Evolutionary conservation across 2,113 vertebrate genomes (phyloP).

Genomic region (Gymnogyps californianus): DNA sequence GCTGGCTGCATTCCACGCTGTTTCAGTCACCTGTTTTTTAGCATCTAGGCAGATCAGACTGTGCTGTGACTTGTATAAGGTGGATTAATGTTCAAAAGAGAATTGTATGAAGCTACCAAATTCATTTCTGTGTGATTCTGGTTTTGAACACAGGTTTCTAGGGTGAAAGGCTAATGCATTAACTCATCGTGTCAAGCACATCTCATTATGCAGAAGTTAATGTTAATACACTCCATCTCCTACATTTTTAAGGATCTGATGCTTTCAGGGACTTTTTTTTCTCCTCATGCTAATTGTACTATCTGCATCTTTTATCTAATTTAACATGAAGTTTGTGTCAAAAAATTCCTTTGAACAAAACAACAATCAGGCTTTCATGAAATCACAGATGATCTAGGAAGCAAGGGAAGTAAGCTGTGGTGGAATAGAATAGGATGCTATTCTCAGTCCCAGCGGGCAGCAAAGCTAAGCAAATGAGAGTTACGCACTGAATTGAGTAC

Average conservation of each 20-base stretch:
- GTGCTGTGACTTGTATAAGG: neutral
- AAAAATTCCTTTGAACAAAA: constrained; percentile 1
- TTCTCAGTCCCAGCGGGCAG: neutral
- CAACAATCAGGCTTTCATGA: neutral
- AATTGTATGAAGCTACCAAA: neutral
- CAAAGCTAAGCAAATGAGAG: neutral
- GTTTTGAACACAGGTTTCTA: neutral
- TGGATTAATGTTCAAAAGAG: neutral
- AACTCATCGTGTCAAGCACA: neutral
- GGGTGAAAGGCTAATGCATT: constrained; percentile 32
- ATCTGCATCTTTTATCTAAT: neutral
- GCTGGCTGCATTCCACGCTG: neutral
- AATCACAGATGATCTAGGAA: neutral
- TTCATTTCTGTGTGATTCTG: neutral
- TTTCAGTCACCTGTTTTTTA: neutral
- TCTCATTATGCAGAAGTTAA: constrained; percentile 13
- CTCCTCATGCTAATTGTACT: neutral
- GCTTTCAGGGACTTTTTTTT: neutral
- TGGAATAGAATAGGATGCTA: neutral
- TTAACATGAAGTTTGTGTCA: neutral
- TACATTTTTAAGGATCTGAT: neutral
- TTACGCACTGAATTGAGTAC: neutral
- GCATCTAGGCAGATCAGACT: neutral
- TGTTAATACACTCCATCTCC: neutral
- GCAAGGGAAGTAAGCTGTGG: neutral